Percentiles rank a stretch among this genome's conserved stretches.
phyloP scores from a whole-genome alignment of 1,140 invertebrate genomes.

The Musca vetustissima region DNA sequence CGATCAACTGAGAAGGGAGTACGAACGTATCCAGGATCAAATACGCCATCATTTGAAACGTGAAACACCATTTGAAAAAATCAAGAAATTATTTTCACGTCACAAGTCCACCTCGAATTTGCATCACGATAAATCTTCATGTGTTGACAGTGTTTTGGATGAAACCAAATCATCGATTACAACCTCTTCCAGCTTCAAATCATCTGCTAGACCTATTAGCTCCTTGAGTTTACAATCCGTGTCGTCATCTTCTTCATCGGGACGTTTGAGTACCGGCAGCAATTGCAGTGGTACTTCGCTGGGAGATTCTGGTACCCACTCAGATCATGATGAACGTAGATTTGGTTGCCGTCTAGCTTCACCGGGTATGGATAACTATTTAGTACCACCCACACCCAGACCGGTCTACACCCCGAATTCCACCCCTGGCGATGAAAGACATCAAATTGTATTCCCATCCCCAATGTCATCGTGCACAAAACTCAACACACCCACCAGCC shows the following conservation, averaged over 20 bases:
- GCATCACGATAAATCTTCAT: constrained; percentile 33
- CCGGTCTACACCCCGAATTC: constrained; percentile 54
- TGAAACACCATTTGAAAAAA: constrained; percentile 74
- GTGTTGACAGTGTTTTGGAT: constrained; percentile 45
- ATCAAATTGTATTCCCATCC: constrained; percentile 49
- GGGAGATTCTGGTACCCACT: constrained; percentile 81
- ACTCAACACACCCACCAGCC: constrained; percentile 50
- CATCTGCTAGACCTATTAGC: constrained; percentile 66
- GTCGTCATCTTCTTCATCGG: constrained; percentile 75
- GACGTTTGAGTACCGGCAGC: constrained; percentile 74
- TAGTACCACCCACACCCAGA: constrained; percentile 62
- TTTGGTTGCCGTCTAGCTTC: constrained; percentile 59
- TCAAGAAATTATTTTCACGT: constrained; percentile 75
- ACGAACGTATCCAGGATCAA: constrained; percentile 76
- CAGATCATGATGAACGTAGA: constrained; percentile 76
- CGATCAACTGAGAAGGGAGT: constrained; percentile 75
- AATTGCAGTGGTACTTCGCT: constrained; percentile 74
- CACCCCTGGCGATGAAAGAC: constrained; percentile 49
- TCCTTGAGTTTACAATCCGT: constrained; percentile 73
- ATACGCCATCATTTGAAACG: constrained; percentile 73
- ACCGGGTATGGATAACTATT: constrained; percentile 61
- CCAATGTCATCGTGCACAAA: constrained; percentile 44
- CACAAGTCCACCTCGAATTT: constrained; percentile 29
- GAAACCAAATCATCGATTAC: constrained; percentile 52
- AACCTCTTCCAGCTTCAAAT: constrained; percentile 49